A percentile compares a stretch with the other conserved stretches of the same genome.
phyloP scores from a whole-genome alignment of 2,797 vertebrate genomes.

The Acanthiza pusilla region DNA sequence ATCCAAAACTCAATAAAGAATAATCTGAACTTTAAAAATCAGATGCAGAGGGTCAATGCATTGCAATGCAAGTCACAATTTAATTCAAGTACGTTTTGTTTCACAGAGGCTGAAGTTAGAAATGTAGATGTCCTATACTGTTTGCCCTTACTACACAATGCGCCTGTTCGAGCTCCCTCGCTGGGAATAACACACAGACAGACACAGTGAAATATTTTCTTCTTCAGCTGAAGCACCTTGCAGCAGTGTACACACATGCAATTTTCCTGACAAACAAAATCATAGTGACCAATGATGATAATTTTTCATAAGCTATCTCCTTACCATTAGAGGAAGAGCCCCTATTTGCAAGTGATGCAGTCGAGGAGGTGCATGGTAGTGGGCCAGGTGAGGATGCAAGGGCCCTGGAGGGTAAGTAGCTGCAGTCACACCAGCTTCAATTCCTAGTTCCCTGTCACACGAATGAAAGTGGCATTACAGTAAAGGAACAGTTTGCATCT shows the following conservation, averaged over 20 bases:
- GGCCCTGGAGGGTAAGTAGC: slow-evolving; percentile 92
- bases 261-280: neutral
- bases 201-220: neutral
- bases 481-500: neutral
- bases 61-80: slow-evolving; percentile 40
- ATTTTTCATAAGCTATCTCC: neutral
- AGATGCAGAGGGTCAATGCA: slow-evolving; percentile 77
- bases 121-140: neutral
- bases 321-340: slow-evolving; percentile 93
- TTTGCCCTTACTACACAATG: neutral
- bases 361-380: slow-evolving; percentile 94
- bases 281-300: neutral
- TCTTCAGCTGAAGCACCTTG: neutral
- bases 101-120: slow-evolving; percentile 34
- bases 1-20: neutral
- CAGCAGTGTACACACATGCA: neutral
- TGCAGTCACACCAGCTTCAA: slow-evolving; percentile 93
- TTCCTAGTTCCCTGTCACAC: slow-evolving; percentile 89
- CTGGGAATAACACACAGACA: neutral
- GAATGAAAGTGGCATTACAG: neutral
- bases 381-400: slow-evolving; percentile 92
- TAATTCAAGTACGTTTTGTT: neutral
- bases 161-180: neutral
- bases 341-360: slow-evolving; percentile 95
- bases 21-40: slow-evolving; percentile 50